Base-by-base conservation (phyloP, 1,140 invertebrate species). In the Pentalonia nigronervosa region DNA sequence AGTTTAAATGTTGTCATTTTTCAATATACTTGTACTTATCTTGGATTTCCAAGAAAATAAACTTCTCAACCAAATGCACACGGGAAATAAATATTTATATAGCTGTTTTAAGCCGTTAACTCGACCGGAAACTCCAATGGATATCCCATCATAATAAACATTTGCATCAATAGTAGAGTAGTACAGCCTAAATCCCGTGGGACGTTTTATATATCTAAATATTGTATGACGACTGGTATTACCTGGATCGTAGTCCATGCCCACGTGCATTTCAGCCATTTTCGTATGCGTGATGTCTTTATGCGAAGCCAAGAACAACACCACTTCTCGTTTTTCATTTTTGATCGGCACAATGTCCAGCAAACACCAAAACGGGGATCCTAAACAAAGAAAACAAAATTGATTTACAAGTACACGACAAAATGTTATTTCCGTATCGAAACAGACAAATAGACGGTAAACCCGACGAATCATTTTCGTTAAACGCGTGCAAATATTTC, bases 301-400 rank as follows among this genome's bases (percentile, higher is more conserved):
- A 96, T 99, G 98, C 1, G 98, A 99, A 88, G 98, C 98, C 94
- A 99, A 96, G 95, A 99, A 99, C 93, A 99, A 96, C 1, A 99
- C 99, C 94, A 99, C 98, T 96, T 99, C 98, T 94, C 98, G 96
- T 95, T 99, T 99, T 95, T 99, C 98, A 96, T 99, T 99, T 96
- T 99, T 99, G 95, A 99, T 99, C 94, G 98, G 98, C 81, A 99
- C 98, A 95, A 99, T 99, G 95, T 99, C 99, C 95, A 99, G 96
- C 94, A 99, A 96, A 95, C 99, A 99, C 97, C 98, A 98, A 95
- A 99, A 99, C 56, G 98, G 97, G 94, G 96, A 97, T 94, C 98
- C 98, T 99, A 96, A 36, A 96, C 96, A 95, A 90, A 90, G 89
- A 90, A 25, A 67, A 67, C 56, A 41, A 45, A 41, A 90, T 90